Evolutionary conservation across 1,140 invertebrate species (phyloP).

Genomic region (Oryzaephilus surinamensis): DNA sequence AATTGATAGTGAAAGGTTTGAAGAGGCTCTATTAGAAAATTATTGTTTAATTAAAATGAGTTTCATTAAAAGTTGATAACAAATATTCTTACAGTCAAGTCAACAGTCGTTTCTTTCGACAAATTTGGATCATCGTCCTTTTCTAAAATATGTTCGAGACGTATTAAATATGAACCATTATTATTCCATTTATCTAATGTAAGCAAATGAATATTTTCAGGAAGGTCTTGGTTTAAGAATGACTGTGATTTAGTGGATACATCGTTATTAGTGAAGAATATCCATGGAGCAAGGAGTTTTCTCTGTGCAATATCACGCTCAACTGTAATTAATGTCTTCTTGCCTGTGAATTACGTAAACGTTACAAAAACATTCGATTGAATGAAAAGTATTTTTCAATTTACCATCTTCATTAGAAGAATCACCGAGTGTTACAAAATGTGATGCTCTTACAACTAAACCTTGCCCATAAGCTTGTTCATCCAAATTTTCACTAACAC

Average conservation of each 20-base stretch:
- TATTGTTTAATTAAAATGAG: neutral
- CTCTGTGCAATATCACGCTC: constrained; percentile 15
- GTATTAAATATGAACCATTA: constrained; percentile 43
- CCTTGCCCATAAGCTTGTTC: constrained; percentile 57
- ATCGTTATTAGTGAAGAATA: constrained; percentile 10
- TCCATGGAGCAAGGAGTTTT: constrained; percentile 17
- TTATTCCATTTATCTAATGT: constrained; percentile 57
- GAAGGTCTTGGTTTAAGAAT: constrained; percentile 39
- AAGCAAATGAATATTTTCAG: constrained; percentile 57
- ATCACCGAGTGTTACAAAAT: constrained; percentile 9
- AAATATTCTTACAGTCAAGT: constrained; percentile 21
- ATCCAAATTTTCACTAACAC: constrained; percentile 36
- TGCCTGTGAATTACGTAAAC: too few relatives aligned
- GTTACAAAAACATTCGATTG: too few relatives aligned
- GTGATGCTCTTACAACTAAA: constrained; percentile 53
- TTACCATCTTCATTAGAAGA: constrained; percentile 1
- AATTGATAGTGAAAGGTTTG: constrained; percentile 2
- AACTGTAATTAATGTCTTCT: constrained; percentile 2
- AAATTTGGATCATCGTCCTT: constrained; percentile 45
- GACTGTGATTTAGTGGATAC: constrained; percentile 1
- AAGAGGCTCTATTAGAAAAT: constrained; percentile 7
- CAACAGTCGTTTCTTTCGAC: constrained; percentile 44
- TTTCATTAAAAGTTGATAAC: neutral
- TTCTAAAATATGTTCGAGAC: constrained; percentile 65
- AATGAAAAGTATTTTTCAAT: neutral